Evolutionary conservation across 2,888 invertebrate genomes (phyloP).

Genomic region (Malacosoma neustria): DNA sequence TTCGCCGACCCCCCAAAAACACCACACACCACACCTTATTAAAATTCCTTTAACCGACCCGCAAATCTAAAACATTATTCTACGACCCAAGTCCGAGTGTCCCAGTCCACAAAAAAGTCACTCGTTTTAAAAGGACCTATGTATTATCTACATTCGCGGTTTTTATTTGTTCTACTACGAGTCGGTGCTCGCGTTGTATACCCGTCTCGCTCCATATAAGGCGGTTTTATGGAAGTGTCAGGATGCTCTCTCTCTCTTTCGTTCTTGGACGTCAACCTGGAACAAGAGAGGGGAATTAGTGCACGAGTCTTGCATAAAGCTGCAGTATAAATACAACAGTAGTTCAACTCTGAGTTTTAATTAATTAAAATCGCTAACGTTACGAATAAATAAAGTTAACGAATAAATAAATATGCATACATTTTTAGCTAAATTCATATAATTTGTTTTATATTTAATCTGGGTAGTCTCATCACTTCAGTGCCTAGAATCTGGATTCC

Average conservation of each 20-base stretch:
- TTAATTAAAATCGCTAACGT: too few relatives aligned
- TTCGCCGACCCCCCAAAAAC: conserved; percentile 24
- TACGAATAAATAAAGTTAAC: too few relatives aligned
- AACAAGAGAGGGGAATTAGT: conserved; percentile 47
- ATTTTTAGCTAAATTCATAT: too few relatives aligned
- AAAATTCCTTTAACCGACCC: conserved; percentile 18
- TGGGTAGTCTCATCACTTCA: too few relatives aligned
- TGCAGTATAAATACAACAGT: too few relatives aligned
- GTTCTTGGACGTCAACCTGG: conserved; percentile 48
- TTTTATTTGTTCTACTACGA: conserved; percentile 48
- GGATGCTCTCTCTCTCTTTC: conserved; percentile 40
- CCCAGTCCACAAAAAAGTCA: conserved; percentile 1
- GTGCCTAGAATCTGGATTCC: too few relatives aligned
- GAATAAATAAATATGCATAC: too few relatives aligned
- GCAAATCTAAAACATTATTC: conserved; percentile 22
- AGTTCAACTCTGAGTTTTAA: too few relatives aligned
- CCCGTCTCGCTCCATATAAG: conserved; percentile 69
- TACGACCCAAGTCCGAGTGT: conserved; percentile 15
- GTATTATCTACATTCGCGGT: conserved; percentile 57
- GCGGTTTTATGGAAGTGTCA: conserved; percentile 39
- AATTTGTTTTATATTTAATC: too few relatives aligned
- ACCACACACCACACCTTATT: conserved; percentile 31
- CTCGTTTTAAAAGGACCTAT: conserved; percentile 17
- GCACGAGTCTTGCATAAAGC: conserved; percentile 8
- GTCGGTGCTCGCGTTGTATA: conserved; percentile 52